Percentiles rank a stretch among this genome's conserved stretches.
These are phyloP conservation scores for Varanus salvator DNA, from an alignment of 2,113 vertebrate species.

Conservation along the genomic window DNA sequence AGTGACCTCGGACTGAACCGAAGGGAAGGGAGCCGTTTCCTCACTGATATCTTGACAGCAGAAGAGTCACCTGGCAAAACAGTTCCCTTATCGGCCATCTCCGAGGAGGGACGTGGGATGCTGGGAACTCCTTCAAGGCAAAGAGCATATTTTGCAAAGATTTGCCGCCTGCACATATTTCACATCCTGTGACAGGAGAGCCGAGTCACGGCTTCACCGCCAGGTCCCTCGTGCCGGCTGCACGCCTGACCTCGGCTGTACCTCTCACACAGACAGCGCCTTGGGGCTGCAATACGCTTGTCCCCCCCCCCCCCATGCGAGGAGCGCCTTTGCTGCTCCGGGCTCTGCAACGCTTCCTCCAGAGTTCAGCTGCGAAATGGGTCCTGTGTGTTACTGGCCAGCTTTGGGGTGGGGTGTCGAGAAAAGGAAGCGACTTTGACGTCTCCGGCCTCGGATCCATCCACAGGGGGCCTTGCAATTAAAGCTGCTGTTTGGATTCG, in stretches of 20 bases:
- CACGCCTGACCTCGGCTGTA: slow-evolving; percentile 62
- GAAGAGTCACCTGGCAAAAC: slow-evolving; percentile 68
- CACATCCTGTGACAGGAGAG: slow-evolving; percentile 63
- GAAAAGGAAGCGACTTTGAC: neutral
- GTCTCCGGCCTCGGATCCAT: neutral
- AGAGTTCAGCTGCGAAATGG: neutral
- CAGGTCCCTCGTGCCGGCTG: slow-evolving; percentile 62
- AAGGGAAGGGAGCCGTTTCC: slow-evolving; percentile 63
- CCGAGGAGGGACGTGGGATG: slow-evolving; percentile 52
- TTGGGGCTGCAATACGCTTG: slow-evolving; percentile 23
- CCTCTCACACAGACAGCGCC: slow-evolving; percentile 55
- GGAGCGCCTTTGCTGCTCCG: neutral
- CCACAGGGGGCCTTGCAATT: neutral
- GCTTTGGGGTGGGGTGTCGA: neutral
- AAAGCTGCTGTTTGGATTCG: neutral
- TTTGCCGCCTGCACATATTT: slow-evolving; percentile 68
- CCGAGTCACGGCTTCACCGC: slow-evolving; percentile 51
- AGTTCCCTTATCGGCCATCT: slow-evolving; percentile 64
- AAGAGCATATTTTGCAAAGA: slow-evolving; percentile 66
- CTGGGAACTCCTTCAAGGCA: slow-evolving; percentile 60
- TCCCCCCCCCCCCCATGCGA: too few relatives aligned
- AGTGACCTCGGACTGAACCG: slow-evolving; percentile 67
- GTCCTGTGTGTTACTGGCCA: neutral
- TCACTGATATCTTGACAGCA: slow-evolving; percentile 66
- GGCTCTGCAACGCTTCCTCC: neutral